Evolutionary conservation across 2,888 invertebrate species (phyloP).

Genomic region (Euproctis similis): DNA sequence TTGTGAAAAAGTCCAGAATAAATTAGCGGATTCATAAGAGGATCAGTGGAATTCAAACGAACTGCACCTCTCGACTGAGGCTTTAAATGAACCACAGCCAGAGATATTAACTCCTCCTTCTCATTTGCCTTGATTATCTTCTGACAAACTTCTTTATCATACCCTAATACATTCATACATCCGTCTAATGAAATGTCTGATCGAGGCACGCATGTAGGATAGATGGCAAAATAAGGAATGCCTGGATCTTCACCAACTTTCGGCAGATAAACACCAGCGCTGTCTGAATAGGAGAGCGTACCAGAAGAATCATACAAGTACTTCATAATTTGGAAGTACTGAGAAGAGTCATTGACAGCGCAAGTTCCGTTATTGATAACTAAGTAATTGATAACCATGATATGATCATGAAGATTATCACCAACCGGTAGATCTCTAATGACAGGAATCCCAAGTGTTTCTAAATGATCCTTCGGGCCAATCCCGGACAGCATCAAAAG

Average conservation of each 20-base stretch:
- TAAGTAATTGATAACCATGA: constrained; percentile 45
- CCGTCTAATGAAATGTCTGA: constrained; percentile 25
- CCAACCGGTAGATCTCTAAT: constrained; percentile 50
- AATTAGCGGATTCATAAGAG: constrained; percentile 42
- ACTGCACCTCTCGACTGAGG: constrained; percentile 53
- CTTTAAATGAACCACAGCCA: constrained; percentile 50
- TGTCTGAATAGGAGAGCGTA: constrained; percentile 33
- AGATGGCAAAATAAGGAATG: constrained; percentile 51
- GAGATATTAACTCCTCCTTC: constrained; percentile 37
- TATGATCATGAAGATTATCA: constrained; percentile 52
- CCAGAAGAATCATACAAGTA: constrained; percentile 37
- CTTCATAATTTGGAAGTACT: constrained; percentile 38
- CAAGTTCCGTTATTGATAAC: constrained; percentile 48
- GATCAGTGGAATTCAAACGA: constrained; percentile 32
- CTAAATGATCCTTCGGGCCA: constrained; percentile 42
- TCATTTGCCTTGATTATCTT: constrained; percentile 31
- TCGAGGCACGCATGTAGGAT: constrained; percentile 42
- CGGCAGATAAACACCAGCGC: constrained; percentile 43
- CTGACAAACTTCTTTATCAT: constrained; percentile 34
- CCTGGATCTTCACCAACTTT: constrained; percentile 22
- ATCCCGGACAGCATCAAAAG: constrained; percentile 52
- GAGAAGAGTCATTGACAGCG: constrained; percentile 12
- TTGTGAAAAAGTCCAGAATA: constrained; percentile 47
- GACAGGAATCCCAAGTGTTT: constrained; percentile 32
- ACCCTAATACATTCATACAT: constrained; percentile 36